Percentiles rank a stretch among this genome's conserved stretches.
phyloP scores from a whole-genome alignment of 1,140 invertebrate genomes.

The Lordiphosa clarofinis region DNA sequence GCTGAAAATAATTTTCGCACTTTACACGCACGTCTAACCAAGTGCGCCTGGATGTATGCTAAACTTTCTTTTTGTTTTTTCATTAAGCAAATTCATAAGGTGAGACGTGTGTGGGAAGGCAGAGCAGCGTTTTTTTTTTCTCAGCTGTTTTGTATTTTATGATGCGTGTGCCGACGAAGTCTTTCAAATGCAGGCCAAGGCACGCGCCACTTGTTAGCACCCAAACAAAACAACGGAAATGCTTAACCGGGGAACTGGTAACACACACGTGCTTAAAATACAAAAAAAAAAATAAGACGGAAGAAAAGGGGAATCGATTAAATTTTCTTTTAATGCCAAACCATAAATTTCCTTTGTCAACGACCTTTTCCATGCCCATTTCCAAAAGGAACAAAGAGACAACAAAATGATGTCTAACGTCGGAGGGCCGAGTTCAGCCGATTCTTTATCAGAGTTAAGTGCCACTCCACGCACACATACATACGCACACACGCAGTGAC shows the following conservation, averaged over 20 bases:
- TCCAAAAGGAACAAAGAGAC: conserved; percentile 15
- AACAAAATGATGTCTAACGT: conserved; percentile 60
- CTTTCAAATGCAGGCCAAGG: conserved; percentile 25
- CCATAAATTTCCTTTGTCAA: conserved; percentile 71
- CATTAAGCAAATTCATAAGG: conserved; percentile 63
- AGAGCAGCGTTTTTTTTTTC: conserved; percentile 1
- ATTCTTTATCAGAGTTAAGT: conserved; percentile 60
- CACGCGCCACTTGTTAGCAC: conserved; percentile 26
- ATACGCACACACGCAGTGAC: background rate
- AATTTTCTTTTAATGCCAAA: conserved; percentile 63
- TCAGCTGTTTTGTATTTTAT: conserved; percentile 15
- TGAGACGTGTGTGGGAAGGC: conserved; percentile 22
- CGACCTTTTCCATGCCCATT: conserved; percentile 46
- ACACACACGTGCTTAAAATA: conserved; percentile 50
- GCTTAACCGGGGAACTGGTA: conserved; percentile 20
- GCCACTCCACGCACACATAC: conserved; percentile 14
- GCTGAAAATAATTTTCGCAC: conserved; percentile 55
- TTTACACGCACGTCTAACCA: conserved; percentile 38
- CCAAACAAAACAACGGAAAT: conserved; percentile 26
- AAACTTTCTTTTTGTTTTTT: conserved; percentile 29
- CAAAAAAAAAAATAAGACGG: too few relatives aligned
- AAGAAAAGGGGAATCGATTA: conserved; percentile 59
- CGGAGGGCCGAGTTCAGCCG: conserved; percentile 46
- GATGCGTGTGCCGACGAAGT: background rate
- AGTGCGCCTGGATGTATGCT: conserved; percentile 16